Evolutionary conservation across 2,797 vertebrate species (phyloP).

Genomic region (Lithobates sylvaticus): DNA sequence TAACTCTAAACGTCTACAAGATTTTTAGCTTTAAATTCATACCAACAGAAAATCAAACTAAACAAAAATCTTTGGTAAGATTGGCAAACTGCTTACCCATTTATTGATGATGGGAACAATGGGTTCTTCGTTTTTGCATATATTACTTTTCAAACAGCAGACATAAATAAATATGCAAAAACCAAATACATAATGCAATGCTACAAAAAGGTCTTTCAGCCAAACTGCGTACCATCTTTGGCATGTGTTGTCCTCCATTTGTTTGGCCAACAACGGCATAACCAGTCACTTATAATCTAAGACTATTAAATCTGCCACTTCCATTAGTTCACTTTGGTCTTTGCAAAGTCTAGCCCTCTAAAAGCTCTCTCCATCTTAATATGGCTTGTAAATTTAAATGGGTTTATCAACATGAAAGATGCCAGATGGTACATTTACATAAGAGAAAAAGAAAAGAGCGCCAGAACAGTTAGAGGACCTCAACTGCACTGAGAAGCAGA

Average conservation of each 20-base stretch:
- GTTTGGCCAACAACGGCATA: slow-evolving; percentile 33
- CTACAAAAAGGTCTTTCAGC: neutral
- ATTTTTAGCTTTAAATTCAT: neutral
- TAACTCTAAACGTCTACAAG: too few relatives aligned
- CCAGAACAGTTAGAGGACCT: slow-evolving; percentile 23
- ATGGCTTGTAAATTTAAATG: slow-evolving; percentile 53
- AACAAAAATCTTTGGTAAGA: neutral
- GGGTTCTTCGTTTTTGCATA: too few relatives aligned
- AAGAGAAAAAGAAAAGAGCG: slow-evolving; percentile 20
- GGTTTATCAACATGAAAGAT: slow-evolving; percentile 53
- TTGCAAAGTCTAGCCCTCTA: slow-evolving; percentile 21
- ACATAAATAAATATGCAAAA: too few relatives aligned
- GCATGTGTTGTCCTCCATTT: slow-evolving; percentile 26
- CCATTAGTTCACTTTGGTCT: slow-evolving; percentile 42
- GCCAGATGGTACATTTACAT: slow-evolving; percentile 55
- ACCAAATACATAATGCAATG: neutral
- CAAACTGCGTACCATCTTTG: neutral
- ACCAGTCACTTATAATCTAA: slow-evolving; percentile 48
- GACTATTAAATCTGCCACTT: slow-evolving; percentile 49
- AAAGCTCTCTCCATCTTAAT: slow-evolving; percentile 45
- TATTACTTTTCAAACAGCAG: too few relatives aligned
- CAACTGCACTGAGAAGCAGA: neutral
- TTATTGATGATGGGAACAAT: too few relatives aligned
- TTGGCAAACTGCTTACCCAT: too few relatives aligned
- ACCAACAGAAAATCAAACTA: neutral